These are phyloP conservation scores for Tetramorium simillimum DNA, from an alignment of 1,140 invertebrate species.

Conservation along the genomic window DNA sequence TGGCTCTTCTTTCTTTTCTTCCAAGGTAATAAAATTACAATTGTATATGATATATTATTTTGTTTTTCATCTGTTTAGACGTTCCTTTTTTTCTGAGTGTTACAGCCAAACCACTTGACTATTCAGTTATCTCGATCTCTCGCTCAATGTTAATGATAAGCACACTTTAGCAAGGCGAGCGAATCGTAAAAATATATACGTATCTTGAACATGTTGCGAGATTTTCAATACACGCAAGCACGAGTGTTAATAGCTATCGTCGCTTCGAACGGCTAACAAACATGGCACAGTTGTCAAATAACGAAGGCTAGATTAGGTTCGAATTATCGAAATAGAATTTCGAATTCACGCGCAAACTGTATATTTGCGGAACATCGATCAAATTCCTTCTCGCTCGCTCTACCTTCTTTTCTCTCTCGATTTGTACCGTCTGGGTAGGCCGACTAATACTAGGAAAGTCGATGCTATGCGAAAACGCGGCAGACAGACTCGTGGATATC, in stretches of 20 bases:
- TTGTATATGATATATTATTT: neutral
- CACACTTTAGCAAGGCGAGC: neutral
- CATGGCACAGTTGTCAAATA: conserved; percentile 3
- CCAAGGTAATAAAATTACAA: neutral
- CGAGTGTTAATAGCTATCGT: neutral
- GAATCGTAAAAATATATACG: neutral
- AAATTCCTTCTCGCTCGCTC: neutral
- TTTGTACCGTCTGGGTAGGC: conserved; percentile 28
- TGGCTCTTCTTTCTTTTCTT: neutral
- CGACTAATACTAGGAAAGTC: conserved; percentile 15
- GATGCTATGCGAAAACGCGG: conserved; percentile 15
- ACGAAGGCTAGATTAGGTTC: conserved; percentile 21
- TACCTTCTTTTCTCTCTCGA: neutral
- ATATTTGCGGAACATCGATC: conserved; percentile 44
- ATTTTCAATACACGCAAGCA: neutral
- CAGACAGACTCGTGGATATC: conserved; percentile 31
- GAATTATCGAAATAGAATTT: conserved; percentile 47
- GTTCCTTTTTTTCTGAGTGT: neutral
- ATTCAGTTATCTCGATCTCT: conserved; percentile 19
- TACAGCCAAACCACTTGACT: neutral
- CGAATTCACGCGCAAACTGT: neutral
- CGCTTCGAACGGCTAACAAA: neutral
- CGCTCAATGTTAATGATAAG: conserved; percentile 11
- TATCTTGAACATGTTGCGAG: neutral
- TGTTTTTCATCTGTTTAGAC: neutral